Percentiles rank a stretch among this genome's conserved stretches.
Conservation (phyloP, 1,140 invertebrate species). For the Drosophila repletoides region DNA sequence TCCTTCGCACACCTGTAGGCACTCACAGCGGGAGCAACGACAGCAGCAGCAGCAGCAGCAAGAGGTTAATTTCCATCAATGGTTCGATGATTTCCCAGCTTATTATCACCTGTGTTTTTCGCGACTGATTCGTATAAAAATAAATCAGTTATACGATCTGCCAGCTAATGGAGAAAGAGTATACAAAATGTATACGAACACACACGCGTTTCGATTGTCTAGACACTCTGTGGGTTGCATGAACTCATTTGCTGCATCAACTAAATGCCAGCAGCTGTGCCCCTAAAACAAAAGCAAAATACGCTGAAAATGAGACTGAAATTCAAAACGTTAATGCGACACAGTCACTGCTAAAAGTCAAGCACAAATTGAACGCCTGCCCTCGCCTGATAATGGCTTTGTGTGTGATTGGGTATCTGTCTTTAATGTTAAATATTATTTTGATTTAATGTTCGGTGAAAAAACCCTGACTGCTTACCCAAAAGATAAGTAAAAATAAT, state of each 20-base stretch:
- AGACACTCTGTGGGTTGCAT: conserved; percentile 45
- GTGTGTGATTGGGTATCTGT: too few species aligned
- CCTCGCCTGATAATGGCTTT: too few species aligned
- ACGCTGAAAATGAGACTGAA: too few species aligned
- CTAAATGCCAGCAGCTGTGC: conserved; percentile 10
- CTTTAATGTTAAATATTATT: too few species aligned
- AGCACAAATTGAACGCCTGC: too few species aligned
- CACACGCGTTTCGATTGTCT: conserved; percentile 23
- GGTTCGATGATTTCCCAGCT: not conserved
- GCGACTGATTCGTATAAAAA: conserved; percentile 2
- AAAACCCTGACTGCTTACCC: too few species aligned
- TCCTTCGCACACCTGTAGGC: conserved; percentile 2
- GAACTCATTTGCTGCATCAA: conserved; percentile 30
- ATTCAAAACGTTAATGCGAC: conserved; percentile 5
- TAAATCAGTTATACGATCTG: conserved; percentile 41
- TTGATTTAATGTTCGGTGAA: too few species aligned
- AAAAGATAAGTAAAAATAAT: too few species aligned
- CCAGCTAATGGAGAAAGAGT: not conserved
- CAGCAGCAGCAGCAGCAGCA: too few species aligned
- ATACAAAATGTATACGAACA: not conserved
- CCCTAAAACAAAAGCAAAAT: not conserved
- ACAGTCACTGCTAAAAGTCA: conserved; percentile 2
- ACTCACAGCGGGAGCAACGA: not conserved
- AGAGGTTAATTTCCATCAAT: not conserved
- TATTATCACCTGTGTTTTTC: conserved; percentile 1